Conservation (phyloP, 2,888 invertebrate genomes). For the Protodeltote pygarga region DNA sequence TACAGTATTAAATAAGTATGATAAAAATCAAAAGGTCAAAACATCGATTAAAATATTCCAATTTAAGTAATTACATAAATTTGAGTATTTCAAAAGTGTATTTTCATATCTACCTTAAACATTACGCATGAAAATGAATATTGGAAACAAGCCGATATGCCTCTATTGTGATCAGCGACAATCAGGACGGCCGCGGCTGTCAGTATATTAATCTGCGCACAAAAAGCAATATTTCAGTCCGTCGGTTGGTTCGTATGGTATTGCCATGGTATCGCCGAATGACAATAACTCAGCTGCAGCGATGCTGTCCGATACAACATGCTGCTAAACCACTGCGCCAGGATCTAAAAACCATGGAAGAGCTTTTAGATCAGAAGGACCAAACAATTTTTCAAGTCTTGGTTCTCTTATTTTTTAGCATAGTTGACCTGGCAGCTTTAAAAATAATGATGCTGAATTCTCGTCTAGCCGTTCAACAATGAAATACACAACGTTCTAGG, state of each 20-base stretch:
- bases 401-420: not conserved
- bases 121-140: constrained; percentile 7
- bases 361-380: not conserved
- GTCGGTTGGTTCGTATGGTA: constrained; percentile 24
- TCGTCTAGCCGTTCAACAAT: no score
- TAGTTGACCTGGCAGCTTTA: no score
- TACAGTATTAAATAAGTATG: no score
- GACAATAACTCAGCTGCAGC: constrained; percentile 50
- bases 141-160: not conserved
- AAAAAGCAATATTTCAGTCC: constrained; percentile 40
- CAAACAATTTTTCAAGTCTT: not conserved
- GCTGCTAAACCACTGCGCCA: constrained; percentile 7
- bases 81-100: not conserved
- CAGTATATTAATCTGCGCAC: constrained; percentile 27
- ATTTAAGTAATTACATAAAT: not conserved
- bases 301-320: constrained; percentile 39
- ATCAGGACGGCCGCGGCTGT: not conserved
- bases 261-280: constrained; percentile 28
- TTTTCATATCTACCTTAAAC: not conserved
- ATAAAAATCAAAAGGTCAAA: no score
- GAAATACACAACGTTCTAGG: no score
- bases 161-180: constrained; percentile 8
- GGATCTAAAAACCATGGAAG: constrained; percentile 22
- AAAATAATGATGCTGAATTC: no score
- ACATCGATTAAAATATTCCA: no score